phyloP scores from a whole-genome alignment of 2,888 invertebrate species.

The Lasioglossum oenotherae region DNA sequence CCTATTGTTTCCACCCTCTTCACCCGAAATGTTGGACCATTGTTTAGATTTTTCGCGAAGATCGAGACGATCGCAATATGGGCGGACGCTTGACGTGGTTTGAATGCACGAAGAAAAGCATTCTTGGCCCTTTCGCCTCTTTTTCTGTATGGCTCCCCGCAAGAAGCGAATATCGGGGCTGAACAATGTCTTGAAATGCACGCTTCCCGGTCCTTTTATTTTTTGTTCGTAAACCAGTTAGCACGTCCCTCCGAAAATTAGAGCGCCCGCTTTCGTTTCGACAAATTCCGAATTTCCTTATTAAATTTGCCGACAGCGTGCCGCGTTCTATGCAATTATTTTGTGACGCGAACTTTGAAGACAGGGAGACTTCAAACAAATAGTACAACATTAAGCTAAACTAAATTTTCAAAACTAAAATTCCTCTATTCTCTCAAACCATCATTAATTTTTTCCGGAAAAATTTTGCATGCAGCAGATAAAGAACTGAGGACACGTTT shows the following conservation, averaged over 20 bases:
- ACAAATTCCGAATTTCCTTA: background rate
- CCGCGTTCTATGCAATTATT: background rate
- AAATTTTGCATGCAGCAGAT: too few species aligned
- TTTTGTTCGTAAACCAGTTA: constrained; percentile 26
- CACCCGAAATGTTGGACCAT: constrained; percentile 60
- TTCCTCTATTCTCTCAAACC: too few species aligned
- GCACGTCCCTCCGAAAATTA: constrained; percentile 28
- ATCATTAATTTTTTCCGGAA: too few species aligned
- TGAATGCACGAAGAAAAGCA: constrained; percentile 58
- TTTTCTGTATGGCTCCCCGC: constrained; percentile 10
- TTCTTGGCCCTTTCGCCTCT: constrained; percentile 34
- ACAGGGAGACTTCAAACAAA: background rate
- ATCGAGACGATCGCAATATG: constrained; percentile 63
- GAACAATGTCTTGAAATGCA: constrained; percentile 47
- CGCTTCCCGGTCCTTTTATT: background rate
- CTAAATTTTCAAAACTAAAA: too few species aligned
- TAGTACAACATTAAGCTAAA: too few species aligned
- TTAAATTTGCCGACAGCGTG: background rate
- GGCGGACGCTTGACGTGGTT: constrained; percentile 61
- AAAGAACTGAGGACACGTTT: too few species aligned
- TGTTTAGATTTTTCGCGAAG: constrained; percentile 67
- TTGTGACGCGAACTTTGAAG: background rate
- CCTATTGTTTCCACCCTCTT: constrained; percentile 65
- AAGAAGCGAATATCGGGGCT: constrained; percentile 30
- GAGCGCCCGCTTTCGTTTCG: constrained; percentile 17